Percentiles rank a stretch among this genome's conserved stretches.
phyloP scores from a whole-genome alignment of 1,140 invertebrate genomes.

The Brachionus sp. region DNA sequence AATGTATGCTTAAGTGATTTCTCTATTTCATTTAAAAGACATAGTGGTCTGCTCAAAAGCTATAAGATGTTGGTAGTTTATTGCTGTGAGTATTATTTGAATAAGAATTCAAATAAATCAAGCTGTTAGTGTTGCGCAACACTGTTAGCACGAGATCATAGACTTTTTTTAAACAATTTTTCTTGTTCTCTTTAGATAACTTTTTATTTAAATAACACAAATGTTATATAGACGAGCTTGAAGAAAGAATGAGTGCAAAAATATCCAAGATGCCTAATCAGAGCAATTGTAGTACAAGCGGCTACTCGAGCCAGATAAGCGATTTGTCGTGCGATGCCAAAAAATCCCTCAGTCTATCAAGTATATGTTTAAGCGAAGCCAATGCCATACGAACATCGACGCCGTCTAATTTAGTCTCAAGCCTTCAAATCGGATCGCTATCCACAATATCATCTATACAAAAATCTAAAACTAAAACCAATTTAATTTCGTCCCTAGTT shows the following conservation, averaged over 20 bases:
- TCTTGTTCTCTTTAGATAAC: not conserved
- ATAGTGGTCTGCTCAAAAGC: not conserved
- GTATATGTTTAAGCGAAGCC: not conserved
- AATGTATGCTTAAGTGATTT: not conserved
- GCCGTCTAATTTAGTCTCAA: constrained; percentile 16
- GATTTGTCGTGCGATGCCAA: not conserved
- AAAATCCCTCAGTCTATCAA: not conserved
- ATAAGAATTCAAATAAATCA: not conserved
- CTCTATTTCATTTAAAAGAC: not conserved
- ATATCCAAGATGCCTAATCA: not conserved
- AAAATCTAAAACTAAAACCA: not conserved
- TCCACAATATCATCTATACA: not conserved
- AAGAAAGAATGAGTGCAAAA: not conserved
- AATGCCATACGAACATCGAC: constrained; percentile 17
- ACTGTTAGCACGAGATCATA: not conserved
- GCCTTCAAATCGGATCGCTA: not conserved
- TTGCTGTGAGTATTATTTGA: too few relatives aligned
- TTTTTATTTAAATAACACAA: not conserved
- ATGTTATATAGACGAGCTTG: not conserved
- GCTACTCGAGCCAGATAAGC: constrained; percentile 22
- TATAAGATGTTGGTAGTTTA: not conserved
- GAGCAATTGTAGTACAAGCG: constrained; percentile 29
- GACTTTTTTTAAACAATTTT: not conserved
- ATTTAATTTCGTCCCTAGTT: not conserved
- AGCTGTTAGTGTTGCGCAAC: not conserved